Conservation (phyloP, 2,797 vertebrate genomes). For the Lagorchestes hirsutus region DNA sequence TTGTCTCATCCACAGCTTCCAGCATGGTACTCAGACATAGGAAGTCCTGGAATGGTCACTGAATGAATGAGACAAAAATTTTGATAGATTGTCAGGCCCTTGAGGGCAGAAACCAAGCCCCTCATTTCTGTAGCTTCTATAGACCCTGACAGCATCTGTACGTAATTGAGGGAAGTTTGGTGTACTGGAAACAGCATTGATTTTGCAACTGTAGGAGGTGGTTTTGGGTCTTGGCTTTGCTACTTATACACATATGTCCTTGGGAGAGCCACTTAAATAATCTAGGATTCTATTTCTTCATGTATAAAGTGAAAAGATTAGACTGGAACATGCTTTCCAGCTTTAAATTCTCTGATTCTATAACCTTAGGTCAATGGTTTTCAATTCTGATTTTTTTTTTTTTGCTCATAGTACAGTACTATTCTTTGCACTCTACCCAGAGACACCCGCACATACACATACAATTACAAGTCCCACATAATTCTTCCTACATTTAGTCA, state of each 20-base stretch:
- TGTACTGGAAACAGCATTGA: neutral
- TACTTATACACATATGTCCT: neutral
- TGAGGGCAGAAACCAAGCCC: neutral
- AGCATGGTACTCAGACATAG: neutral
- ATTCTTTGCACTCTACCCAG: neutral
- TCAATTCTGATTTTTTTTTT: neutral
- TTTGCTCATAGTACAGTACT: neutral
- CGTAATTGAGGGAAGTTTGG: neutral
- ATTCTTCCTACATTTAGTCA: neutral
- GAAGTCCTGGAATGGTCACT: neutral
- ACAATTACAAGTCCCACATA: neutral
- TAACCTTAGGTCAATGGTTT: neutral
- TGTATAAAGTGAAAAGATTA: slow-evolving; percentile 3
- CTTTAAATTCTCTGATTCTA: neutral
- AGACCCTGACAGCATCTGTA: neutral
- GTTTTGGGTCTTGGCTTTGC: neutral
- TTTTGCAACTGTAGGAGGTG: neutral
- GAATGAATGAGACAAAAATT: neutral
- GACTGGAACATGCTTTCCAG: neutral
- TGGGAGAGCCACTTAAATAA: neutral
- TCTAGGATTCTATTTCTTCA: slow-evolving; percentile 35
- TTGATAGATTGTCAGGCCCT: neutral
- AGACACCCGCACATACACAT: neutral
- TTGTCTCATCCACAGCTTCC: neutral
- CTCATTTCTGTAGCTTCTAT: neutral